Evolutionary conservation across 2,797 vertebrate species (phyloP).

Genomic region (Manis crassicaudata): DNA sequence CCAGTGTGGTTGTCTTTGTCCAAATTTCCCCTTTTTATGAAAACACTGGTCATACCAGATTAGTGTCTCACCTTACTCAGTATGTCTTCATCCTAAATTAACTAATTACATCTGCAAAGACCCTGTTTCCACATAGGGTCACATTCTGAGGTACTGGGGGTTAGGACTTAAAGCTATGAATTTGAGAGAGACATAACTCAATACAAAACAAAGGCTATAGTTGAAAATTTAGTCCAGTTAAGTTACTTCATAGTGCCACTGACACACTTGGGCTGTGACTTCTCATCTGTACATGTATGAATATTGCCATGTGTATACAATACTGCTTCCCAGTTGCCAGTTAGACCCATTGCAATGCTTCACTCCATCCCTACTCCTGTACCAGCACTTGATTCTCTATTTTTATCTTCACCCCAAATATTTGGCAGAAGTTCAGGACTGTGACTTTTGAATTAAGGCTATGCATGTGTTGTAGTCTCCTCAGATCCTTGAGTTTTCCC

Average conservation of each 20-base stretch:
- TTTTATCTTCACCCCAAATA: not conserved
- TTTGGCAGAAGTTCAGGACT: not conserved
- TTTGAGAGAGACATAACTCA: not conserved
- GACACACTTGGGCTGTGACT: too few species aligned
- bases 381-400: not conserved
- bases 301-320: not conserved
- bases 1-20: not conserved
- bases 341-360: not conserved
- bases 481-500: not conserved
- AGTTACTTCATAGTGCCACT: too few species aligned
- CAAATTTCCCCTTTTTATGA: not conserved
- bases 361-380: not conserved
- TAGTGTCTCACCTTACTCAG: not conserved
- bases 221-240: not conserved
- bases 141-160: not conserved
- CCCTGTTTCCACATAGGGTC: not conserved
- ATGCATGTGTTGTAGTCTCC: not conserved
- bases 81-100: not conserved
- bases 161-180: not conserved
- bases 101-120: not conserved
- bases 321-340: not conserved
- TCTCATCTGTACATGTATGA: too few species aligned
- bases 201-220: not conserved
- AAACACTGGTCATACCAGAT: not conserved
- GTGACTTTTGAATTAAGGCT: not conserved